A percentile compares a stretch with the other conserved stretches of the same genome.
Conservation (phyloP, 2,888 invertebrate genomes). For the Apoderus coryli region DNA sequence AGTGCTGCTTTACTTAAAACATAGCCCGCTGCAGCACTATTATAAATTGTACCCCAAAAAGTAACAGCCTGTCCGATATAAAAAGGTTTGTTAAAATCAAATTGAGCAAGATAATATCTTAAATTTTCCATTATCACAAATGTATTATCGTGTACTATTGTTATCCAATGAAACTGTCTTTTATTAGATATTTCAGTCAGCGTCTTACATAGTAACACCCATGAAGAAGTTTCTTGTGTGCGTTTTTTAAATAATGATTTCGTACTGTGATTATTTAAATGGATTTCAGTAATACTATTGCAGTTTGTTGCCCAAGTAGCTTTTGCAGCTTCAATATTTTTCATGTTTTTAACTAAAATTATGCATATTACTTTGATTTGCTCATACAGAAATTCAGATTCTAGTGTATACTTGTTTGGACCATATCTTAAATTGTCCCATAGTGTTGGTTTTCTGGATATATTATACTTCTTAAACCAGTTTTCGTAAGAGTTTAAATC, state of each 20-base stretch:
- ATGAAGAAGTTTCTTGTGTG: constrained; percentile 24
- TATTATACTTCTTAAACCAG: constrained; percentile 20
- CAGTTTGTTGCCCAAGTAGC: constrained; percentile 30
- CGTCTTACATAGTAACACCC: constrained; percentile 26
- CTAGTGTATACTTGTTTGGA: constrained; percentile 17
- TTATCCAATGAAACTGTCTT: constrained; percentile 34
- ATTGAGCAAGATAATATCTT: constrained; percentile 34
- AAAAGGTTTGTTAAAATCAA: constrained; percentile 32
- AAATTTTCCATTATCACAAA: constrained; percentile 42
- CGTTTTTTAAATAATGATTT: constrained; percentile 21
- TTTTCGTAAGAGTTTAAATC: constrained; percentile 16
- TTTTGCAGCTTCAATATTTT: constrained; percentile 28
- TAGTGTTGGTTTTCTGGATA: constrained; percentile 14
- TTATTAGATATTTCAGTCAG: constrained; percentile 19
- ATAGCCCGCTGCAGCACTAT: constrained; percentile 40
- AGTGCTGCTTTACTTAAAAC: constrained; percentile 38
- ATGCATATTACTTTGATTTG: constrained; percentile 34
- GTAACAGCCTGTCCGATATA: constrained; percentile 41
- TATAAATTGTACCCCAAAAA: constrained; percentile 40
- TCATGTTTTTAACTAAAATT: constrained; percentile 32
- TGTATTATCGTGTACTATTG: constrained; percentile 40
- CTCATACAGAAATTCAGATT: constrained; percentile 24
- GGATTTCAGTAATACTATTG: constrained; percentile 23
- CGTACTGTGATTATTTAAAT: constrained; percentile 18
- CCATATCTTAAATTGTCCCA: constrained; percentile 25